A percentile compares a stretch with the other conserved stretches of the same genome.
Conservation (phyloP, 2,888 invertebrate genomes). For the Lepetodrilus schrolli region DNA sequence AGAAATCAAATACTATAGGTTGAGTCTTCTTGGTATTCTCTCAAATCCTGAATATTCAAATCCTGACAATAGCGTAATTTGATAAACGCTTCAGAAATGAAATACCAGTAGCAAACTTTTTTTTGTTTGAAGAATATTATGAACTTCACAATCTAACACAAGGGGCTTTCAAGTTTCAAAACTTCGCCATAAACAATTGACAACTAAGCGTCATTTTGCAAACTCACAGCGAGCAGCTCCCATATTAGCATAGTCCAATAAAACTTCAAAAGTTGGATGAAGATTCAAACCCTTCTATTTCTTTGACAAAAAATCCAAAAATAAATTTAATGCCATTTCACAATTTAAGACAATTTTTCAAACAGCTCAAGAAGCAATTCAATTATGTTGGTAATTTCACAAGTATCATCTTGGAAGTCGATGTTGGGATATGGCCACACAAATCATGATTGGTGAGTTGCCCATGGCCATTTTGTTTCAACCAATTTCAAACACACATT, state of each 20-base stretch:
- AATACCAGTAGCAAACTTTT: no score
- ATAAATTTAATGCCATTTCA: slow-evolving; percentile 16
- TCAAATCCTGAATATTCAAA: no score
- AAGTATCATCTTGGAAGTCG: slow-evolving; percentile 8
- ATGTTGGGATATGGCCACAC: background rate
- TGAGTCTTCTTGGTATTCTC: no score
- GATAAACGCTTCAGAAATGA: no score
- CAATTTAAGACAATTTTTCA: slow-evolving; percentile 17
- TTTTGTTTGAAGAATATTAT: no score
- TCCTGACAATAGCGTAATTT: no score
- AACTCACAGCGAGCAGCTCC: no score
- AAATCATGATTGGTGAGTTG: slow-evolving; percentile 15
- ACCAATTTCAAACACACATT: slow-evolving; percentile 27
- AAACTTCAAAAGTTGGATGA: background rate
- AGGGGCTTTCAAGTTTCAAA: no score
- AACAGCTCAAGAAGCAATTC: slow-evolving; percentile 14
- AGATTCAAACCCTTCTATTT: background rate
- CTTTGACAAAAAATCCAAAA: slow-evolving; percentile 5
- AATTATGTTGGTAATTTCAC: slow-evolving; percentile 25
- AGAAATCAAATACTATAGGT: no score
- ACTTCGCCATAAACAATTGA: background rate
- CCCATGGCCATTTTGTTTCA: slow-evolving; percentile 20
- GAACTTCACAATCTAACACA: no score
- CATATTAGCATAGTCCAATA: slow-evolving; percentile 11
- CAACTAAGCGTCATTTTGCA: background rate